Evolutionary conservation across 2,888 invertebrate species (phyloP).

Genomic region (Plagodis dolabraria): DNA sequence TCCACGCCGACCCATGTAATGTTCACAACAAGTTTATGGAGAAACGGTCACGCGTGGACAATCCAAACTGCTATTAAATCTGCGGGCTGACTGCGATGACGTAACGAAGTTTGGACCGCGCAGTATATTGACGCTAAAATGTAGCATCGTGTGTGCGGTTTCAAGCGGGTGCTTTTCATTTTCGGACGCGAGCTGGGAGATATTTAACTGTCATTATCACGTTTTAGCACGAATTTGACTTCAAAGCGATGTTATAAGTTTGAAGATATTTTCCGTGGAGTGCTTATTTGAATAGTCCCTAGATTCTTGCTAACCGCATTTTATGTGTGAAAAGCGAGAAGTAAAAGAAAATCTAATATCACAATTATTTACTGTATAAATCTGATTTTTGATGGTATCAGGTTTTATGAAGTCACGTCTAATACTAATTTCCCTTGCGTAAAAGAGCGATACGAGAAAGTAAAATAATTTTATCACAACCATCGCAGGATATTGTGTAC

Average conservation of each 20-base stretch:
- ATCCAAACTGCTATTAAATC: conserved; percentile 56
- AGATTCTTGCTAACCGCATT: too few species aligned
- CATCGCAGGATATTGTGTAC: conserved; percentile 30
- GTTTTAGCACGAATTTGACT: conserved; percentile 20
- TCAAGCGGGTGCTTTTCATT: conserved; percentile 35
- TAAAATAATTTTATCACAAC: conserved; percentile 34
- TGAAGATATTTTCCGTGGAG: too few species aligned
- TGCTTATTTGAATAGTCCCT: too few species aligned
- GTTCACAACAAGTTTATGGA: conserved; percentile 47
- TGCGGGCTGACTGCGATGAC: conserved; percentile 44
- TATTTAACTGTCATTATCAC: conserved; percentile 36
- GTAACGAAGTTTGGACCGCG: conserved; percentile 51
- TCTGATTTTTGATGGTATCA: too few species aligned
- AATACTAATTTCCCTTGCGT: conserved; percentile 21
- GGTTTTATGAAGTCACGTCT: too few species aligned
- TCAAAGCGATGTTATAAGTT: not conserved
- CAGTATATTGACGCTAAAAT: conserved; percentile 54
- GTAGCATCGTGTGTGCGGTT: conserved; percentile 45
- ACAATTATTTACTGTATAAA: too few species aligned
- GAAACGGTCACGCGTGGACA: conserved; percentile 51
- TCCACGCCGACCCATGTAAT: conserved; percentile 32
- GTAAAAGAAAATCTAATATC: too few species aligned
- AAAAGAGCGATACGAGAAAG: conserved; percentile 29
- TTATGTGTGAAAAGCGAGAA: too few species aligned
- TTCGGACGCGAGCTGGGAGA: conserved; percentile 20